Evolutionary conservation across 2,888 invertebrate species (phyloP), one percentile per base, ranked within the genome.

Genomic region (Camptogramma bilineatum): DNA sequence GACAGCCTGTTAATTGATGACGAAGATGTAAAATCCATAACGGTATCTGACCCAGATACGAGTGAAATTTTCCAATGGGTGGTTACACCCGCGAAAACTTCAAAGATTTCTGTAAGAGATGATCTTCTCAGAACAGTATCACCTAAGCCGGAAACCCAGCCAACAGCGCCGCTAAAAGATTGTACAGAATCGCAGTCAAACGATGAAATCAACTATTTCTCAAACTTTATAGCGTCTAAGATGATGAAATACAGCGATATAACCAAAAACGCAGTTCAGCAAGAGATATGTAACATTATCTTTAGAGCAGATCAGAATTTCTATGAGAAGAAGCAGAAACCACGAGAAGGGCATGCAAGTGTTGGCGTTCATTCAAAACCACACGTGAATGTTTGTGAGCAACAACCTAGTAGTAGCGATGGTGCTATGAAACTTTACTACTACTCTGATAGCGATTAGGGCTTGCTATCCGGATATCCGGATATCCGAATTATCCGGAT

Each of bases 231-330:
- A 59, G 79, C 79, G 3, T 78, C 69, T 18, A 84, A 85, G 75
- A 82, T 86, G 83, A 84, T 77, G 64, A 83, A 78, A 62, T 85
- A 85, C 59, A 68, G 76, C 0, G 73, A 78, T 34, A 61, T 58
- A 5, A 81, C 79, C 0, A 80, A 81, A 64, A 82, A 81, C 34
- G 69, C 73, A 2, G 83, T 85, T 28, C 83, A 86, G 65, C 77
- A 79, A 61, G 81, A 79, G 4, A 84, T 86, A 59, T 84, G 82
- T 64, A 78, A 85, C 4, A 73, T 86, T 46, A 80, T 86, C 71
- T 85, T 83, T 46, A 81, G 78, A 66, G 84, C 86, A 21, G 86
- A 86, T 68, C 76, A 78, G 62, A 74, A 76, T 57, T 60, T 60
- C 47, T 80, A 72, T 24, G 82, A 80, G 17, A 73, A 70, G 9